phyloP scores from a whole-genome alignment of 2,113 vertebrate genomes.

The Catharus bicknelli region DNA sequence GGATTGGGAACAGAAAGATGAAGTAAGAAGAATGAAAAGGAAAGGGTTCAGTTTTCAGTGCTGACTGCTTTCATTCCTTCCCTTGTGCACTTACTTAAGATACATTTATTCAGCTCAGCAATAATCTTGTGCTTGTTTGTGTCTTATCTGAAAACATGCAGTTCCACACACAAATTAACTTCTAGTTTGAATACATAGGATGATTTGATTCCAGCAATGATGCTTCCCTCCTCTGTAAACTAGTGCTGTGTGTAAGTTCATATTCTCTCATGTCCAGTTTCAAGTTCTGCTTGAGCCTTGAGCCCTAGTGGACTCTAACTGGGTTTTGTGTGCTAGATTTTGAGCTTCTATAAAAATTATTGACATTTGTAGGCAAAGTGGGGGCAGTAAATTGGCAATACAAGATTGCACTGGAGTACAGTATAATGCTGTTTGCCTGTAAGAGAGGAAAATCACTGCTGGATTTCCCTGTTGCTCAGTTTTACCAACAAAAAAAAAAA shows the following conservation, averaged over 20 bases:
- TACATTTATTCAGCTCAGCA: neutral
- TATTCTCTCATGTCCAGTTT: neutral
- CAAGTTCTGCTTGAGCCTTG: neutral
- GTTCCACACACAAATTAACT: neutral
- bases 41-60: neutral
- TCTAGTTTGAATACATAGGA: neutral
- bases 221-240: neutral
- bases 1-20: fast-evolving
- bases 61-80: neutral
- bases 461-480: neutral
- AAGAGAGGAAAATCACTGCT: neutral
- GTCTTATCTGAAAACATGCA: neutral
- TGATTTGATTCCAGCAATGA: neutral
- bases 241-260: neutral
- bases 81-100: neutral
- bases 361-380: neutral
- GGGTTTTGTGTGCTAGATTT: neutral
- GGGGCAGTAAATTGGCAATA: neutral
- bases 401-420: neutral
- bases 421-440: neutral
- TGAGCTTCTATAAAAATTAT: neutral
- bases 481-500: neutral
- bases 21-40: neutral
- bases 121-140: neutral
- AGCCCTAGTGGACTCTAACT: neutral